Percentiles rank a stretch among this genome's conserved stretches.
These are phyloP conservation scores for Tiphia femorata DNA, from an alignment of 2,888 invertebrate genomes.

Conservation along the genomic window DNA sequence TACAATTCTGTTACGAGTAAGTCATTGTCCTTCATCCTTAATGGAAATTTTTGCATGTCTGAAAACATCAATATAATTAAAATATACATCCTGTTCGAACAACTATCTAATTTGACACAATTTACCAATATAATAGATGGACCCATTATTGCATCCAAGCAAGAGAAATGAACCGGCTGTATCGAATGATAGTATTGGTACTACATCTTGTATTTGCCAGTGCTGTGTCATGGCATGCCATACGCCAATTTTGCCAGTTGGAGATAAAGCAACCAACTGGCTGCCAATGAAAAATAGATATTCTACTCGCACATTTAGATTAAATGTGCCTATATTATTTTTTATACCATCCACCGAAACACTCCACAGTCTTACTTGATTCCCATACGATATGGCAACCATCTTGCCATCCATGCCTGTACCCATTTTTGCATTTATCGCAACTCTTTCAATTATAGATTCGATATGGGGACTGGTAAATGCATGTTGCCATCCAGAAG, in stretches of 20 bases:
- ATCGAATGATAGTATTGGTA: constrained; percentile 95
- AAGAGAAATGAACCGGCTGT: constrained; percentile 96
- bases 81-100: not conserved
- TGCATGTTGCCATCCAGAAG: constrained; percentile 95
- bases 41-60: constrained; percentile 99
- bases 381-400: constrained; percentile 86
- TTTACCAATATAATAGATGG: constrained; percentile 95
- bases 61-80: constrained; percentile 31
- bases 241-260: constrained; percentile 95
- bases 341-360: constrained; percentile 82
- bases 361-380: constrained; percentile 83
- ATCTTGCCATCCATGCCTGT: constrained; percentile 76
- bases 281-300: constrained; percentile 98
- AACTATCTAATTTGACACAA: not conserved
- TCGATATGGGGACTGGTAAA: constrained; percentile 95
- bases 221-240: constrained; percentile 99
- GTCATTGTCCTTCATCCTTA: constrained; percentile 99
- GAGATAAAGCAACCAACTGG: constrained; percentile 95
- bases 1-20: constrained; percentile 96
- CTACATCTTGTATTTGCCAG: constrained; percentile 98
- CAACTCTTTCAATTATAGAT: constrained; percentile 89
- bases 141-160: constrained; percentile 95
- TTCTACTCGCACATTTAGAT: constrained; percentile 92
- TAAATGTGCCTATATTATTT: constrained; percentile 86
- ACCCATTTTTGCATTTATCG: constrained; percentile 82